A percentile compares a stretch with the other conserved stretches of the same genome.
These are phyloP conservation scores for Dreissena polymorpha DNA, from an alignment of 1,140 invertebrate species.

Conservation along the genomic window DNA sequence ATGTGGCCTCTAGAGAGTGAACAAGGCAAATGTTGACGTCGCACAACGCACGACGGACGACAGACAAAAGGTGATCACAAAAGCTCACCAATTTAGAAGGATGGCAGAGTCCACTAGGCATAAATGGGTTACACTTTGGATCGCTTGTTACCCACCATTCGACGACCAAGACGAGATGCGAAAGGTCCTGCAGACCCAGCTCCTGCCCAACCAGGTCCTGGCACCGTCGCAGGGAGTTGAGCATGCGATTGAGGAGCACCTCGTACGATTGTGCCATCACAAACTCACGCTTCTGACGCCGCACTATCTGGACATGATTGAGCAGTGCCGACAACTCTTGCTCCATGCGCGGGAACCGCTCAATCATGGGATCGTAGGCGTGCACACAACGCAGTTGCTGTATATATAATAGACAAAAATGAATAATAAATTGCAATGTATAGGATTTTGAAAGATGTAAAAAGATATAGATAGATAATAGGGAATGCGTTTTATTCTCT, in stretches of 20 bases:
- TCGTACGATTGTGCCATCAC: constrained; percentile 76
- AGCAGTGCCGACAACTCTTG: constrained; percentile 64
- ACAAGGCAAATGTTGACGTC: too few relatives aligned
- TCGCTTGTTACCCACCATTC: constrained; percentile 66
- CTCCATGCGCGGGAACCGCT: constrained; percentile 67
- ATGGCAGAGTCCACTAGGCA: too few relatives aligned
- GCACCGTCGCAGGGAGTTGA: constrained; percentile 68
- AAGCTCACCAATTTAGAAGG: too few relatives aligned
- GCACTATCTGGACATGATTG: constrained; percentile 65
- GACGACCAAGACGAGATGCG: constrained; percentile 69
- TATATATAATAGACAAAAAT: background rate
- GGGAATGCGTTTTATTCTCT: too few relatives aligned
- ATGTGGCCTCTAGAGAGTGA: too few relatives aligned
- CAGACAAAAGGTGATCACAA: too few relatives aligned
- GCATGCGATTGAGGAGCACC: constrained; percentile 68
- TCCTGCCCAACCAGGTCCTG: constrained; percentile 60
- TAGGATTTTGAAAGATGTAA: too few relatives aligned
- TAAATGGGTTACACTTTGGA: background rate
- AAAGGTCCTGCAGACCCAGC: constrained; percentile 64
- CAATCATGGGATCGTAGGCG: constrained; percentile 66
- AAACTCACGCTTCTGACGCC: constrained; percentile 62
- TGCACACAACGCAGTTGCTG: constrained; percentile 62
- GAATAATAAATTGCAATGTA: too few relatives aligned
- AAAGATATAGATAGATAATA: too few relatives aligned
- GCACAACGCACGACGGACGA: too few relatives aligned